Evolutionary conservation across 53 echinoderm and acorn worm species (phyloP).

Genomic region (Arbacia lixula): DNA sequence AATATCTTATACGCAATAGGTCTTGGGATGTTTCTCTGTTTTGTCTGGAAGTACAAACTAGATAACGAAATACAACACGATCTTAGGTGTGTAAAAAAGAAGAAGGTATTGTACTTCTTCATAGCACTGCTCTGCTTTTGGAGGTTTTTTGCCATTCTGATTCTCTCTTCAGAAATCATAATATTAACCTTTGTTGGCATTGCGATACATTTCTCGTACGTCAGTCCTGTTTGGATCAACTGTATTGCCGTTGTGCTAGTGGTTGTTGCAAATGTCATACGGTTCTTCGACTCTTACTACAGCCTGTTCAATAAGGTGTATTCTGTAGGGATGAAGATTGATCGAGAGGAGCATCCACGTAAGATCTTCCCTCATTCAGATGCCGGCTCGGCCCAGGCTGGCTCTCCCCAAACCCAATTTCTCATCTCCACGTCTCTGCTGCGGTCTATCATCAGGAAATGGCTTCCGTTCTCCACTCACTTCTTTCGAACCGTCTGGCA

Average conservation of each 20-base stretch:
- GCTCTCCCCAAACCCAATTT: background rate
- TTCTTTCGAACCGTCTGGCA: background rate
- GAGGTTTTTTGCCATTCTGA: background rate
- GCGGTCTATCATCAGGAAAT: background rate
- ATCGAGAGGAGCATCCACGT: background rate
- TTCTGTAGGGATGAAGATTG: slow-evolving; percentile 2
- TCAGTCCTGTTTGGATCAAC: slow-evolving; percentile 5
- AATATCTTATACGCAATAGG: slow-evolving; percentile 11
- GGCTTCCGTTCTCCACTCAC: background rate
- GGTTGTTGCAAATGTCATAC: background rate
- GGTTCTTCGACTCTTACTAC: slow-evolving; percentile 13
- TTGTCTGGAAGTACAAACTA: background rate
- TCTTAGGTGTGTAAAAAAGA: background rate
- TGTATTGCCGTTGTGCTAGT: background rate
- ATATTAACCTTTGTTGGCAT: background rate
- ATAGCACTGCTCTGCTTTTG: background rate
- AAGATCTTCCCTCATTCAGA: background rate
- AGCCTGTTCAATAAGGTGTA: background rate
- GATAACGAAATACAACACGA: background rate
- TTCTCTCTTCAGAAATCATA: background rate
- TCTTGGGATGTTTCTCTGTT: background rate
- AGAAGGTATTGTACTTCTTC: background rate
- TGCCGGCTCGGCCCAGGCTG: background rate
- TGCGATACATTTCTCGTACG: background rate
- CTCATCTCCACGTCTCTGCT: background rate